Percentiles rank a stretch among this genome's conserved stretches.
phyloP scores from a whole-genome alignment of 2,797 vertebrate species.

The Takifugu rubripes region DNA sequence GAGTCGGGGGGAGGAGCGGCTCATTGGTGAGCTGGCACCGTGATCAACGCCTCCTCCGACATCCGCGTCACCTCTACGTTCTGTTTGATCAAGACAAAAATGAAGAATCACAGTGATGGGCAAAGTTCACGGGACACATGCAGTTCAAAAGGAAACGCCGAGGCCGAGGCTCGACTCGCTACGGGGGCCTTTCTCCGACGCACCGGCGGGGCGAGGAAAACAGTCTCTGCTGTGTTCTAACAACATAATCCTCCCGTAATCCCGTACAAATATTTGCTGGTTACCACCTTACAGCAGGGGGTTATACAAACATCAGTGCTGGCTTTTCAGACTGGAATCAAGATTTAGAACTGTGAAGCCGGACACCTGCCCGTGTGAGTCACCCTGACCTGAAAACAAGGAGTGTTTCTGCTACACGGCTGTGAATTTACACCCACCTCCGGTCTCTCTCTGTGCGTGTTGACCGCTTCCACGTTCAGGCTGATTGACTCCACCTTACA shows the following conservation, averaged over 20 bases:
- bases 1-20: constrained; percentile 11
- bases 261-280: background rate
- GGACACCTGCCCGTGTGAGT: background rate
- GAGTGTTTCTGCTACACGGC: constrained; percentile 54
- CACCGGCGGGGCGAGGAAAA: background rate
- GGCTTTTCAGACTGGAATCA: background rate
- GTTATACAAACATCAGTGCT: background rate
- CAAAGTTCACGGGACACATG: constrained; percentile 33
- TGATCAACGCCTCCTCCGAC: constrained; percentile 81
- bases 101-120: constrained; percentile 42
- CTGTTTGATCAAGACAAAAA: constrained; percentile 72
- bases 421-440: constrained; percentile 70
- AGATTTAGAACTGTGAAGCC: background rate
- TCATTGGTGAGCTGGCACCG: constrained; percentile 80
- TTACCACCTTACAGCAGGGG: background rate
- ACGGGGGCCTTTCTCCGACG: background rate
- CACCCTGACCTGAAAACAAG: background rate
- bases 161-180: too few species aligned
- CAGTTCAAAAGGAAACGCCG: constrained; percentile 16
- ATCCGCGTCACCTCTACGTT: constrained; percentile 82
- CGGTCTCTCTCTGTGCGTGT: constrained; percentile 83
- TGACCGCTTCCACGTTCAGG: constrained; percentile 84
- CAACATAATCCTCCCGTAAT: background rate
- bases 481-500: constrained; percentile 86
- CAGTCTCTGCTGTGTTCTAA: background rate